Conservation (phyloP, 2,113 vertebrate genomes). For the Paraplagusia blochii region DNA sequence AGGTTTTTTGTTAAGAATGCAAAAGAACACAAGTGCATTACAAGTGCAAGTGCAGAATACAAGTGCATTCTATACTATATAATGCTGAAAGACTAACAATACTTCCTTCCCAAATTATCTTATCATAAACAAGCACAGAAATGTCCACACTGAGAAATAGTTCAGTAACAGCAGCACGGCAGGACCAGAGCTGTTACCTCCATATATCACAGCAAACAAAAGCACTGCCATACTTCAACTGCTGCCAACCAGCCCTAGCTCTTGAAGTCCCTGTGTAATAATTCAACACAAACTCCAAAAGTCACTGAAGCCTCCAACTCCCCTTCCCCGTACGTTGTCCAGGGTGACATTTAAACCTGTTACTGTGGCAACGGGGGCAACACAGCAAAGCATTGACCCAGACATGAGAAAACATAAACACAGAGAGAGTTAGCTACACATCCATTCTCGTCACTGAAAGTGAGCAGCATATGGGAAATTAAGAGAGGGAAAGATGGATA, state of each 20-base stretch:
- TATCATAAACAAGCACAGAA: slow-evolving; percentile 61
- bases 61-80: too few relatives aligned
- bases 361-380: slow-evolving; percentile 59
- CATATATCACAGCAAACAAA: slow-evolving; percentile 65
- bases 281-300: slow-evolving; percentile 56
- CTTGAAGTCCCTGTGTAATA: slow-evolving; percentile 46
- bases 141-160: slow-evolving; percentile 61
- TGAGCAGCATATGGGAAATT: slow-evolving; percentile 28
- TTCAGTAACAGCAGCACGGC: slow-evolving; percentile 51
- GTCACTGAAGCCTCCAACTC: slow-evolving; percentile 23
- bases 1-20: too few relatives aligned
- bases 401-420: slow-evolving; percentile 33
- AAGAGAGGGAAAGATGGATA: background rate
- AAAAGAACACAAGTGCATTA: too few relatives aligned
- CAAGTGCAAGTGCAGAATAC: too few relatives aligned
- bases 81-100: slow-evolving; percentile 38
- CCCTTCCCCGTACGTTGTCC: slow-evolving; percentile 23
- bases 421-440: background rate
- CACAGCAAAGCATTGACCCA: slow-evolving; percentile 52
- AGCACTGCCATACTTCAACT: slow-evolving; percentile 61
- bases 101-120: slow-evolving; percentile 43
- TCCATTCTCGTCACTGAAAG: background rate
- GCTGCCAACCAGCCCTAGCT: slow-evolving; percentile 42
- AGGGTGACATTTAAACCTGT: slow-evolving; percentile 41
- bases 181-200: slow-evolving; percentile 30